phyloP scores from a whole-genome alignment of 2,797 vertebrate species.

The Podarcis lilfordi region DNA sequence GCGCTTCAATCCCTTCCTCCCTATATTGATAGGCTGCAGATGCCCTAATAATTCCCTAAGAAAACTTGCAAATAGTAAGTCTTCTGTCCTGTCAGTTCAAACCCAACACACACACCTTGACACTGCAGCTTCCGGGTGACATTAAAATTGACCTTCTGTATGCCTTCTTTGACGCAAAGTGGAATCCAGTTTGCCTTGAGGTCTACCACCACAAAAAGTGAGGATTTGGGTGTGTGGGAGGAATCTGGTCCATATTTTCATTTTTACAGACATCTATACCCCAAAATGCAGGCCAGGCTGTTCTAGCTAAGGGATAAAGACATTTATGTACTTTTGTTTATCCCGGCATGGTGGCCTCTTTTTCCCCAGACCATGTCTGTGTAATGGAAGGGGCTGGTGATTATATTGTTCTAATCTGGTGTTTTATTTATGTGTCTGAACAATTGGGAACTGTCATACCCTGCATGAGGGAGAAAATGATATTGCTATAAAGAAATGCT shows the following conservation, averaged over 20 bases:
- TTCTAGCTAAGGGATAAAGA: slow-evolving; percentile 4
- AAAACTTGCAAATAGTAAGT: too few relatives aligned
- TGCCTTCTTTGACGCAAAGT: too few relatives aligned
- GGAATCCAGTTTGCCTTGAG: background rate
- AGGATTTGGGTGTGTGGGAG: background rate
- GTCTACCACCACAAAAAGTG: background rate
- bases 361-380: background rate
- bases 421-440: slow-evolving; percentile 49
- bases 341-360: background rate
- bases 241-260: slow-evolving; percentile 14
- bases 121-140: too few relatives aligned
- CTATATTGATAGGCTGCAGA: too few relatives aligned
- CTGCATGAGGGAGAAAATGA: slow-evolving; percentile 35
- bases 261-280: background rate
- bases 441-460: slow-evolving; percentile 15
- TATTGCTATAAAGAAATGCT: slow-evolving; percentile 35
- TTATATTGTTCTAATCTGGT: slow-evolving; percentile 32
- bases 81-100: too few relatives aligned
- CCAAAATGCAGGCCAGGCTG: background rate
- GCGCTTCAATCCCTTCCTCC: too few relatives aligned
- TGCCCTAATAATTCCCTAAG: too few relatives aligned
- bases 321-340: slow-evolving; percentile 15
- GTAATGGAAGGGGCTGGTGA: background rate
- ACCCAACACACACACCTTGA: too few relatives aligned
- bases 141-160: too few relatives aligned